These are phyloP conservation scores for Cetoscarus ocellatus DNA, from an alignment of 2,797 vertebrate genomes.

Conservation along the genomic window DNA sequence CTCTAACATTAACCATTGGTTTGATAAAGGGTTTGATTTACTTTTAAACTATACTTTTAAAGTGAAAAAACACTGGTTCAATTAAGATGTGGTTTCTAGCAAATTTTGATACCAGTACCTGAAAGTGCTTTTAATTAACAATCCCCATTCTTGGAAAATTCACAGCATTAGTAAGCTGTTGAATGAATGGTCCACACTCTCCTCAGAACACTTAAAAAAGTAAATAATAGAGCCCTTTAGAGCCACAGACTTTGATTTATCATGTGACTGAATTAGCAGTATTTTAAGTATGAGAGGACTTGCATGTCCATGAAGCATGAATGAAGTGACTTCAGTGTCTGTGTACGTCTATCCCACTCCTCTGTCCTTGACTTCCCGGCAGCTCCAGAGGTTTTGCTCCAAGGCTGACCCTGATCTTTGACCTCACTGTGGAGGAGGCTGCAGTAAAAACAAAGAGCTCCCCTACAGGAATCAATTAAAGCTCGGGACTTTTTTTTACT, in stretches of 20 bases:
- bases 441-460: slow-evolving; percentile 30
- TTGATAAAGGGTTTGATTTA: no score
- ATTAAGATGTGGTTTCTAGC: no score
- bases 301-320: no score
- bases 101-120: no score
- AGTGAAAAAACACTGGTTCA: no score
- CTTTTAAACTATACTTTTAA: no score
- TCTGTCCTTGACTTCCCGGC: not conserved
- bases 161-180: no score
- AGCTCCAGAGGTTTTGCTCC: slow-evolving; percentile 19
- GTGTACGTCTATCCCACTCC: not conserved
- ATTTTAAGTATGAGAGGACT: not conserved
- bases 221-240: not conserved
- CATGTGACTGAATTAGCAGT: not conserved
- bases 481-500: slow-evolving; percentile 55
- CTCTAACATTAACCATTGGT: no score
- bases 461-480: slow-evolving; percentile 54
- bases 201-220: not conserved
- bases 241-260: not conserved
- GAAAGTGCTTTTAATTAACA: no score
- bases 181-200: no score
- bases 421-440: slow-evolving; percentile 6
- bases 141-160: no score
- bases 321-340: not conserved
- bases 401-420: slow-evolving; percentile 47